A percentile compares a stretch with the other conserved stretches of the same genome.
Evolutionary conservation across 2,888 invertebrate genomes (phyloP).

Genomic region (Allacma fusca): DNA sequence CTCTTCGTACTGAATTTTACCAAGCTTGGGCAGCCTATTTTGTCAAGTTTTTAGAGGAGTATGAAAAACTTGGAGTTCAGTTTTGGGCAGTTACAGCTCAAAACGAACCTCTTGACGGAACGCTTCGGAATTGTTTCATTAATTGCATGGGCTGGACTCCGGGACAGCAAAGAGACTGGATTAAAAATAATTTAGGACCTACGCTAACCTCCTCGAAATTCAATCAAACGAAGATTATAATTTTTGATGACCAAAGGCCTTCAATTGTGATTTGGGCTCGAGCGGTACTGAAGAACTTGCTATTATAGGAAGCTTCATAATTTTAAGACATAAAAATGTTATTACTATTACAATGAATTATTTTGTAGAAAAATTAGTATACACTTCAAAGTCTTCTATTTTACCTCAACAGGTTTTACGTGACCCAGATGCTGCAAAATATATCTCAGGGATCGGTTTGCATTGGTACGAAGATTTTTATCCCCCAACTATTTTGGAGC

Average conservation of each 20-base stretch:
- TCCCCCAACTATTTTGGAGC: constrained; percentile 64
- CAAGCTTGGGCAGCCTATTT: constrained; percentile 68
- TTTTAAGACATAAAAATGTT: no score
- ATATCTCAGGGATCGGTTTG: constrained; percentile 67
- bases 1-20: constrained; percentile 64
- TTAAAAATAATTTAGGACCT: constrained; percentile 78
- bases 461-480: constrained; percentile 69
- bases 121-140: constrained; percentile 70
- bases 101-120: constrained; percentile 82
- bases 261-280: constrained; percentile 65
- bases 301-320: no score
- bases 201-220: constrained; percentile 69
- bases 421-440: constrained; percentile 62
- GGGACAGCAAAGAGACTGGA: constrained; percentile 72
- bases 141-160: constrained; percentile 82
- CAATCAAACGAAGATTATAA: constrained; percentile 73
- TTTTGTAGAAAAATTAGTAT: no score
- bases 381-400: no score
- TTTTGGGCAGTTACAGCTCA: constrained; percentile 88
- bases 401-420: no score
- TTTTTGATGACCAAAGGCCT: constrained; percentile 73
- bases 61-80: constrained; percentile 72
- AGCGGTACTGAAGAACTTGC: no score
- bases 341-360: no score
- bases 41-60: constrained; percentile 71